phyloP scores from a whole-genome alignment of 2,797 vertebrate genomes.

The Chaetodon trifasciatus region DNA sequence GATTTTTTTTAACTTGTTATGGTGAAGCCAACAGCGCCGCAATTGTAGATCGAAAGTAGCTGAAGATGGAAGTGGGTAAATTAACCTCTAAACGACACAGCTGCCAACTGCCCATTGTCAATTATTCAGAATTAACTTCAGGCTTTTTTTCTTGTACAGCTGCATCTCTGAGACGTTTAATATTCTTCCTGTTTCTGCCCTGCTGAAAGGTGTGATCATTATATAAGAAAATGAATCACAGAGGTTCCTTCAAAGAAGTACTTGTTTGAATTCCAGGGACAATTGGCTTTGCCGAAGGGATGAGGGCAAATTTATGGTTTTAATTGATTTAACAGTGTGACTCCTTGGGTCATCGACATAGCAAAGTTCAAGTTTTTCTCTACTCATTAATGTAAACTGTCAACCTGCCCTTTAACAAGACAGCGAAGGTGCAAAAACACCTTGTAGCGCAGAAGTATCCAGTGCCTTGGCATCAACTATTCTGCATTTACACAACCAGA shows the following conservation, averaged over 20 bases:
- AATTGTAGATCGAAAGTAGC: neutral
- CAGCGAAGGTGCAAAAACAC: constrained; percentile 29
- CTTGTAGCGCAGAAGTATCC: constrained; percentile 17
- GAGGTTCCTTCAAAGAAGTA: neutral
- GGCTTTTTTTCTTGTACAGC: neutral
- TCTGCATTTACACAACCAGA: constrained; percentile 20
- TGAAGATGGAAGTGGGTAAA: neutral
- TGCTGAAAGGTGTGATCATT: constrained; percentile 23
- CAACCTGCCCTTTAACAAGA: constrained; percentile 41
- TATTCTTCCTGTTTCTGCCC: neutral
- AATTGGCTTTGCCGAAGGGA: neutral
- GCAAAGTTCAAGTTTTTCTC: constrained; percentile 24
- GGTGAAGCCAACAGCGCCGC: neutral
- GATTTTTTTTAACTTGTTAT: neutral
- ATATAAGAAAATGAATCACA: neutral
- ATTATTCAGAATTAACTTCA: neutral
- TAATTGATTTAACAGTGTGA: constrained; percentile 17
- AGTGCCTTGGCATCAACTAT: constrained; percentile 25
- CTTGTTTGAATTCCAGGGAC: neutral
- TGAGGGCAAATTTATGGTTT: constrained; percentile 3
- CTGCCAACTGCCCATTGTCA: neutral
- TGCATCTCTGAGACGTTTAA: neutral
- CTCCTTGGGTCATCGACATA: constrained; percentile 10
- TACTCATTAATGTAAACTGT: constrained; percentile 1
- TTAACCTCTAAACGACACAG: neutral